These are phyloP conservation scores for Apamea epomidion DNA, from an alignment of 2,888 invertebrate species.

Conservation along the genomic window DNA sequence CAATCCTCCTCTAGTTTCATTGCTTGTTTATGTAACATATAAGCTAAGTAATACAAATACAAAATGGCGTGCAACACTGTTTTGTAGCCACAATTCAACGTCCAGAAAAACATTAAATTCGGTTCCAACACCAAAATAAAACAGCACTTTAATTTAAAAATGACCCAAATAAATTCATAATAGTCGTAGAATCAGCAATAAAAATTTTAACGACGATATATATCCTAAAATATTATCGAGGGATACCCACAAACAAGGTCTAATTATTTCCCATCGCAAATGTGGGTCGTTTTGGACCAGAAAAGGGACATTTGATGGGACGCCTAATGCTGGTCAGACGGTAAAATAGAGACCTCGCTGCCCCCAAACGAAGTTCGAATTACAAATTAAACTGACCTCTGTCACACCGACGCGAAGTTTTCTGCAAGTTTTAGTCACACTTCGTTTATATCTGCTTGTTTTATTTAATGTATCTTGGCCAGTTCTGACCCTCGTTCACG, in stretches of 20 bases:
- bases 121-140: conserved; percentile 12
- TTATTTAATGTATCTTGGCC: conserved; percentile 56
- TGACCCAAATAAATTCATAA: conserved; percentile 36
- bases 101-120: background rate
- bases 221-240: conserved; percentile 57
- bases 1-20: background rate
- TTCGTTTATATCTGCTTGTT: conserved; percentile 53
- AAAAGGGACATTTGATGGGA: conserved; percentile 73
- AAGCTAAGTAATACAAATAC: background rate
- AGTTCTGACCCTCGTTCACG: conserved; percentile 38
- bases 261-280: conserved; percentile 79
- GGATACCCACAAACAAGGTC: conserved; percentile 69
- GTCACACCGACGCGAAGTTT: conserved; percentile 70
- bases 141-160: conserved; percentile 19
- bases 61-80: background rate
- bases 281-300: conserved; percentile 68
- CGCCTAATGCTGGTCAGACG: conserved; percentile 74
- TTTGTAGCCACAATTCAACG: background rate
- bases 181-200: conserved; percentile 29
- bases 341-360: conserved; percentile 78
- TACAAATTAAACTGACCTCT: conserved; percentile 78
- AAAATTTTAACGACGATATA: conserved; percentile 51
- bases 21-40: background rate
- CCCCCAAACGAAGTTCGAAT: conserved; percentile 84
- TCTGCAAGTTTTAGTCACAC: conserved; percentile 36